Evolutionary conservation across 2,888 invertebrate genomes (phyloP).

Genomic region (Hyppa rectilinea): DNA sequence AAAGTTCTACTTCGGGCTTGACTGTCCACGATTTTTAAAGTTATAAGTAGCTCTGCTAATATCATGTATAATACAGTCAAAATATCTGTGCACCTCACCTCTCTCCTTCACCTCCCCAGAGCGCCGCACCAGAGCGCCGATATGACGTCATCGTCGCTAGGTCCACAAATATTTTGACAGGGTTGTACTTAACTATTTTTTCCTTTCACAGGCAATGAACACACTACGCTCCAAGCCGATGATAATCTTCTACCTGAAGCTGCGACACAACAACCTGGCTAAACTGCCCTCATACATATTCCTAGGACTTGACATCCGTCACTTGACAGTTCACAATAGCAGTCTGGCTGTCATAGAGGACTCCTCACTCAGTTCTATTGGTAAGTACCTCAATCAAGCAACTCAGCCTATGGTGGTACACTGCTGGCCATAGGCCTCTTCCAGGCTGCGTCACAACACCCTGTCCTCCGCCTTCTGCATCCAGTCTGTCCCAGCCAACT

Average conservation of each 20-base stretch:
- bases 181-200: not conserved
- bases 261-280: slow-evolving; percentile 96
- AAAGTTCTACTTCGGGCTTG: not conserved
- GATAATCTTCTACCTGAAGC: slow-evolving; percentile 96
- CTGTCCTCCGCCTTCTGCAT: too few relatives aligned
- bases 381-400: too few relatives aligned
- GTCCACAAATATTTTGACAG: too few relatives aligned
- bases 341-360: slow-evolving; percentile 96
- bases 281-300: slow-evolving; percentile 96
- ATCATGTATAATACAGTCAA: too few relatives aligned
- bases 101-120: too few relatives aligned
- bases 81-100: too few relatives aligned
- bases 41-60: not conserved
- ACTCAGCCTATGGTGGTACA: too few relatives aligned
- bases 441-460: too few relatives aligned
- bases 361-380: slow-evolving; percentile 96
- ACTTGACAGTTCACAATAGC: slow-evolving; percentile 97
- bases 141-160: too few relatives aligned
- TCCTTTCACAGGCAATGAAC: slow-evolving; percentile 92
- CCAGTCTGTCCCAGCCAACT: too few relatives aligned
- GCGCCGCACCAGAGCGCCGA: too few relatives aligned
- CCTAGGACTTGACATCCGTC: slow-evolving; percentile 96
- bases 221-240: slow-evolving; percentile 94
- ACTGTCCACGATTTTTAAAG: not conserved
- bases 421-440: too few relatives aligned